Evolutionary conservation across 2,888 invertebrate species (phyloP).

Genomic region (Gnatocerus cornutus): DNA sequence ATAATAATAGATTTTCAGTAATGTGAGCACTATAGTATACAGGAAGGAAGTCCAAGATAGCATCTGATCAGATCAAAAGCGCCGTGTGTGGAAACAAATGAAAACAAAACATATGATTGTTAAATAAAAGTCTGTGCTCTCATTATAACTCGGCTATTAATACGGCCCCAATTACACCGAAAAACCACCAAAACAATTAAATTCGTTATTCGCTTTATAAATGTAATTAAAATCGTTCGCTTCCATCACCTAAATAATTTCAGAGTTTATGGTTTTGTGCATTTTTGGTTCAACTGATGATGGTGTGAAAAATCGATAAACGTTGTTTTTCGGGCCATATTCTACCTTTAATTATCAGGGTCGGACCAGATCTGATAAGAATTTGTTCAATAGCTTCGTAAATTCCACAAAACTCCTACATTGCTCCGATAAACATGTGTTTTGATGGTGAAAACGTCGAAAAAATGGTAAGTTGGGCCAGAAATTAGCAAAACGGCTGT

Average conservation of each 20-base stretch:
- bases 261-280: slow-evolving; percentile 32
- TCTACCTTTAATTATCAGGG: slow-evolving; percentile 5
- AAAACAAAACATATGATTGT: slow-evolving; percentile 54
- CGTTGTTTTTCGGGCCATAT: not conserved
- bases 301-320: slow-evolving; percentile 33
- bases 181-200: slow-evolving; percentile 20
- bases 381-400: not conserved
- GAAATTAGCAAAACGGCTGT: slow-evolving; percentile 2
- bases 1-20: slow-evolving; percentile 64
- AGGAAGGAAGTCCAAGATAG: slow-evolving; percentile 66
- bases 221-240: slow-evolving; percentile 3
- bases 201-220: slow-evolving; percentile 16
- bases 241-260: slow-evolving; percentile 13
- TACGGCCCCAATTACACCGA: slow-evolving; percentile 29
- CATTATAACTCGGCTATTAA: slow-evolving; percentile 31
- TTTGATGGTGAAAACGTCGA: slow-evolving; percentile 10
- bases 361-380: slow-evolving; percentile 14
- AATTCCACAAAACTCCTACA: not conserved
- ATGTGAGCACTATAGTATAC: slow-evolving; percentile 60
- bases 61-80: slow-evolving; percentile 63
- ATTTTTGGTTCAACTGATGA: slow-evolving; percentile 32
- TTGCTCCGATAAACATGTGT: slow-evolving; percentile 14
- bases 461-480: slow-evolving; percentile 9
- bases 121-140: slow-evolving; percentile 33
- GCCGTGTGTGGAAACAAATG: slow-evolving; percentile 64